Base-by-base conservation (phyloP, 2,888 invertebrate species). In the Leptopilina drosophilae region DNA sequence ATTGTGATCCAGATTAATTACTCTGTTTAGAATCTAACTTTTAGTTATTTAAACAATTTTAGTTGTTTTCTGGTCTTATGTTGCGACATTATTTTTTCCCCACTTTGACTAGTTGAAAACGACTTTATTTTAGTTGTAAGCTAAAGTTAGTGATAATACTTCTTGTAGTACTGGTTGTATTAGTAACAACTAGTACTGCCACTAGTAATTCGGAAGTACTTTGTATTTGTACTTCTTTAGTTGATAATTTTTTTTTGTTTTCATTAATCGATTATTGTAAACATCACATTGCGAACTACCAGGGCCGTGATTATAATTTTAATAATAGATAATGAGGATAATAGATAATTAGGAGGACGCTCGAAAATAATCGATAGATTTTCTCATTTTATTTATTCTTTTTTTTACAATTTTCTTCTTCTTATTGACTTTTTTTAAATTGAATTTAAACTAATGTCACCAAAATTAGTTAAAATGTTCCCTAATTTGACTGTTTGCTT, bases 1-100 rank as follows among this genome's bases (percentile, higher is more conserved):
- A 73, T 73, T 73, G 69, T 69, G 69, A 69, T 69, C 14, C 7
- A 69, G 26, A 14, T 69, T 33, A 67, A 67, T 49, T 67, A 69
- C 67, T 69, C 67, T 5, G 46, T 49, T 49, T 66, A 66, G n/a
- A 66, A 46, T 20, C 7, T 46, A 67, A 46, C 12, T 46, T 62
- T 15, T 49, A 67, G 20, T 67, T 46, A 11, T 56, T 26, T 33
- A 53, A 14, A 7, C 42, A 1, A 42, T 64, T 20, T 20, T 1
- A 20, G 15, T 33, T 64, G 64, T 12, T 64, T 40, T 64, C 64
- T 64, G 64, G 64, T 64, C 26, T 40, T 33, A 64, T 11, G 33
- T 62, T 49, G 49, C 49, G 49, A 49, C 11, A 9, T 49, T 49
- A 20, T 62, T 62, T 8, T 15, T 64, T 33, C 14, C 33, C 33